A percentile compares a stretch with the other conserved stretches of the same genome.
Conservation (phyloP, 2,888 invertebrate genomes). For the Parascotia fuliginaria region DNA sequence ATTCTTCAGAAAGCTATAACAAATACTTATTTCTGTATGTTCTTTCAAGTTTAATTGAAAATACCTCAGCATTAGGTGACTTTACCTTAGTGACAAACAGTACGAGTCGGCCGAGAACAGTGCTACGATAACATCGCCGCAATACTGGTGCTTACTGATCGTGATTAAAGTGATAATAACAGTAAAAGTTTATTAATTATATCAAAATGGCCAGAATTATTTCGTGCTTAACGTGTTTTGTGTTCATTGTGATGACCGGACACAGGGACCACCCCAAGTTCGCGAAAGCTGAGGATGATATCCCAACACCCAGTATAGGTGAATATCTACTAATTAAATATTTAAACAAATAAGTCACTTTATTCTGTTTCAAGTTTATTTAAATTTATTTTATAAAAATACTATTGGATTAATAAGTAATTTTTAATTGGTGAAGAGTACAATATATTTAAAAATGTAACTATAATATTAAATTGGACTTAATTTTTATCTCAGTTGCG, state of each 20-base stretch:
- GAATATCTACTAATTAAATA: conserved; percentile 28
- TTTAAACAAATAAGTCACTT: too few species aligned
- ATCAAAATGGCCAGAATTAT: conserved; percentile 66
- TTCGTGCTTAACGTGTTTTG: conserved; percentile 62
- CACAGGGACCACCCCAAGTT: conserved; percentile 70
- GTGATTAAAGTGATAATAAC: conserved; percentile 46
- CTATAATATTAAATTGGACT: neutral
- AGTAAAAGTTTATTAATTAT: conserved; percentile 41
- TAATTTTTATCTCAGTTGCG: conserved; percentile 56
- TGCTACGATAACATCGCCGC: conserved; percentile 40
- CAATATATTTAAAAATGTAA: too few species aligned
- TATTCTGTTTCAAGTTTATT: too few species aligned
- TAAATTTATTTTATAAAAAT: too few species aligned
- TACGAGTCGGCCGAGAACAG: conserved; percentile 33
- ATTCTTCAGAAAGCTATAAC: too few species aligned
- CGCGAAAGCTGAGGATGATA: conserved; percentile 53
- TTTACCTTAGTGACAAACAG: conserved; percentile 52
- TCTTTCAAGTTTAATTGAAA: too few species aligned
- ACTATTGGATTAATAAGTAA: too few species aligned
- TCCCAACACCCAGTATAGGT: conserved; percentile 64
- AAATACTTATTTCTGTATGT: too few species aligned
- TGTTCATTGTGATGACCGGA: conserved; percentile 62
- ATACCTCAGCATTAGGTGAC: too few species aligned
- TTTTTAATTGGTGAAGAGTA: too few species aligned
- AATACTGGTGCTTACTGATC: conserved; percentile 44